These are phyloP conservation scores for Sialia sialis DNA, from an alignment of 2,113 vertebrate species.

Conservation along the genomic window DNA sequence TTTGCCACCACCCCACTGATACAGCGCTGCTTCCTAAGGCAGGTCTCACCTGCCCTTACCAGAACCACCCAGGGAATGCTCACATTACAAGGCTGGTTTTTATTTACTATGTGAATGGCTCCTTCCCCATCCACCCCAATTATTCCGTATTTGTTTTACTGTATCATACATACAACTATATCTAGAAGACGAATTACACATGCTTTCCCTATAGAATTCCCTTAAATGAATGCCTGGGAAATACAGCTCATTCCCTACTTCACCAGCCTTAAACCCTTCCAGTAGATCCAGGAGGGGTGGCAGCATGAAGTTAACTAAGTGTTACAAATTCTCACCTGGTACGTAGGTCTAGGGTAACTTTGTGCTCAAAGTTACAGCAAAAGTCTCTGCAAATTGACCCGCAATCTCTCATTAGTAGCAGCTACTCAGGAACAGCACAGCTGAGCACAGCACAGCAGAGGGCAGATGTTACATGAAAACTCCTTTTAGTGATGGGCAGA, in stretches of 20 bases:
- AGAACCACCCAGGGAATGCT: background rate
- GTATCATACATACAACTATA: background rate
- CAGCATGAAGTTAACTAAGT: background rate
- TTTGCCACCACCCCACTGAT: background rate
- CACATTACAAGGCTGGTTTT: background rate
- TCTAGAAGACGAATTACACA: background rate
- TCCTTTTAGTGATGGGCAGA: background rate
- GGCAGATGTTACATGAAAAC: background rate
- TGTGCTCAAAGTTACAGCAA: background rate
- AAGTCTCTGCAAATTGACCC: background rate
- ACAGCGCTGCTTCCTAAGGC: background rate
- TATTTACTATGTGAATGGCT: background rate
- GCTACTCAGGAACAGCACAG: conserved; percentile 1
- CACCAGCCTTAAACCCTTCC: background rate
- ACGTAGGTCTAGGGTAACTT: background rate
- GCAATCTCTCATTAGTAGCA: conserved; percentile 31
- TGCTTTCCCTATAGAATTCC: background rate
- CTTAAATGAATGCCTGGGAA: background rate
- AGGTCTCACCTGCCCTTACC: background rate
- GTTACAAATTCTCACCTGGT: background rate
- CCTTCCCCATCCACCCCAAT: background rate
- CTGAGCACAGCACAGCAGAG: conserved; percentile 48
- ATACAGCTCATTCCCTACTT: background rate
- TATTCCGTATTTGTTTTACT: background rate
- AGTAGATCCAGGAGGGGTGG: background rate